These are phyloP conservation scores for Amphimedon queenslandica DNA, from an alignment of 37 sponge, comb jelly and placozoan species.

Conservation along the genomic window DNA sequence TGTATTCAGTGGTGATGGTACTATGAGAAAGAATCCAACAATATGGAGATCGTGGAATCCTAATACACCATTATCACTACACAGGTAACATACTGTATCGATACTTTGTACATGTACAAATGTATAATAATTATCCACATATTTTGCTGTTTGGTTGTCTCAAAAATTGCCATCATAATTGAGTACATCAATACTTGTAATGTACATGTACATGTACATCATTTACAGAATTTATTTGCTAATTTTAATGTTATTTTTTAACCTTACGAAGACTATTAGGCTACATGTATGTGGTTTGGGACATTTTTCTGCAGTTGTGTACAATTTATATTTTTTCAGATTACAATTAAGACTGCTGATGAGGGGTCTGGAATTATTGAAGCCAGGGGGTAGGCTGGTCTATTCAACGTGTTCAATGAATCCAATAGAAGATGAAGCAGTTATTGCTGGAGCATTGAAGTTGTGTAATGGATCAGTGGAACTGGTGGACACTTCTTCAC, in stretches of 20 bases:
- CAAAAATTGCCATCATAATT: too few species aligned
- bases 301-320: background rate
- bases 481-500: constrained; percentile 62
- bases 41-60: constrained; percentile 90
- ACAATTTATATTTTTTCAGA: constrained; percentile 26
- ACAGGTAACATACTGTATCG: constrained; percentile 75
- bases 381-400: constrained; percentile 81
- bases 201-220: too few species aligned
- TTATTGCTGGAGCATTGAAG: constrained; percentile 60
- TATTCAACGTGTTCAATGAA: constrained; percentile 99
- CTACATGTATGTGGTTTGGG: background rate
- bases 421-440: constrained; percentile 95
- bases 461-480: constrained; percentile 63
- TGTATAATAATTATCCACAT: too few species aligned
- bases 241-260: background rate
- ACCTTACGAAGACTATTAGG: too few species aligned
- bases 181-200: too few species aligned
- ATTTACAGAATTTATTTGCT: background rate
- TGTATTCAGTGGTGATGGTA: constrained; percentile 96
- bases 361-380: constrained; percentile 91
- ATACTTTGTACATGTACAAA: too few species aligned
- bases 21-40: constrained; percentile 89
- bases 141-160: too few species aligned
- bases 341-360: constrained; percentile 86
- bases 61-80: constrained; percentile 52